Conservation (phyloP, 2,797 vertebrate genomes). For the Ibycter americanus region DNA sequence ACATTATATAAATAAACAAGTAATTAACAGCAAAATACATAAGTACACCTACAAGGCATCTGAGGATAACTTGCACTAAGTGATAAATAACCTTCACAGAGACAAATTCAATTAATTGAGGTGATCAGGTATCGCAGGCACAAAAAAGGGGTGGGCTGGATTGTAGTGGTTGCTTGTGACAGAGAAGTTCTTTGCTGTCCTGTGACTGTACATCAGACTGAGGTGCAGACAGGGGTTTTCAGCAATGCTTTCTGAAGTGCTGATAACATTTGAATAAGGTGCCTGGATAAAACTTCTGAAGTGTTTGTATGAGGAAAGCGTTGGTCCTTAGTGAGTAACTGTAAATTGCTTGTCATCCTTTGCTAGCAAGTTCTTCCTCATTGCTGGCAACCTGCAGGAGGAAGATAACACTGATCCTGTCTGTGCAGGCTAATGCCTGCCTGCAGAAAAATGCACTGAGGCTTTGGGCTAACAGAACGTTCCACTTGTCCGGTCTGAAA, state of each 20-base stretch:
- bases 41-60: neutral
- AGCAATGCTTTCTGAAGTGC: neutral
- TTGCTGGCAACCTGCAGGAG: neutral
- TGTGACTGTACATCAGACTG: accelerated
- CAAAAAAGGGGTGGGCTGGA: neutral
- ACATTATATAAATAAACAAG: neutral
- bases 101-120: neutral
- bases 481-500: neutral
- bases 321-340: neutral
- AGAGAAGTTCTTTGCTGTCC: neutral
- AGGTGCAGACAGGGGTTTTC: neutral
- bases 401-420: accelerated
- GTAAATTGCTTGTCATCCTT: neutral
- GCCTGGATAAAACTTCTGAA: neutral
- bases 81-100: neutral
- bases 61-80: neutral
- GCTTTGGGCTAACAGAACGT: neutral
- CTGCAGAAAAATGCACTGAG: neutral
- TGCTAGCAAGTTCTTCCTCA: accelerated
- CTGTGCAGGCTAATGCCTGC: neutral
- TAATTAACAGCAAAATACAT: neutral
- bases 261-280: neutral
- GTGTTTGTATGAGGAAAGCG: neutral
- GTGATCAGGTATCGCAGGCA: neutral
- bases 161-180: neutral